Evolutionary conservation across 2,888 invertebrate genomes (phyloP).

Genomic region (Cheilosia scutellata): DNA sequence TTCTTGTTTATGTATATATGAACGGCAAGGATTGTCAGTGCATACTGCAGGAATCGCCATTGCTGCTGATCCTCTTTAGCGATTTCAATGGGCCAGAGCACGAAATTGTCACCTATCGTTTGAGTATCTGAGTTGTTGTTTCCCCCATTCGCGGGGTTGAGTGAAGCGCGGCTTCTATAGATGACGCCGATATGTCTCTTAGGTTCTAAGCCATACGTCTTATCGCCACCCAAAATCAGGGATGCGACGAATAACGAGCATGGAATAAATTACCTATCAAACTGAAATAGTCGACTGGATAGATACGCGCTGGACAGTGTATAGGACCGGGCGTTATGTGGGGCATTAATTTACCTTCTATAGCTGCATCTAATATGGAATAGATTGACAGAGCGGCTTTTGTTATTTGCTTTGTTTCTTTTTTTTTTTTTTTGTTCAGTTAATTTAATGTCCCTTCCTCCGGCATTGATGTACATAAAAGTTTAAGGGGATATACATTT

Average conservation of each 20-base stretch:
- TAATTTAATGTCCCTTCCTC: constrained; percentile 59
- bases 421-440: constrained; percentile 41
- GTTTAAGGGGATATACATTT: constrained; percentile 41
- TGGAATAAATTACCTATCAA: constrained; percentile 75
- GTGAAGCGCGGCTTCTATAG: constrained; percentile 79
- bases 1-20: background rate
- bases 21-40: constrained; percentile 41
- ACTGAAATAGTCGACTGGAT: constrained; percentile 56
- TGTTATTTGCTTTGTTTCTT: constrained; percentile 52
- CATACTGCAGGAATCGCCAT: background rate
- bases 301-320: constrained; percentile 22
- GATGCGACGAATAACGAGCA: constrained; percentile 74
- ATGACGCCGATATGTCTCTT: constrained; percentile 83
- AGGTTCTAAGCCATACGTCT: constrained; percentile 72
- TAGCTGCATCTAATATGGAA: constrained; percentile 72
- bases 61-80: constrained; percentile 43
- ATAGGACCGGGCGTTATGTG: constrained; percentile 62
- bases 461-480: constrained; percentile 58
- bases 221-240: constrained; percentile 75
- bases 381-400: constrained; percentile 73
- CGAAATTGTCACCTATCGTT: constrained; percentile 71
- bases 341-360: constrained; percentile 74
- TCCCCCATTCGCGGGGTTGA: constrained; percentile 51
- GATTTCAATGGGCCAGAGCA: constrained; percentile 63
- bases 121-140: constrained; percentile 58